Conservation (phyloP, 1,140 invertebrate species). For the Mizuhopecten yessoensis region DNA sequence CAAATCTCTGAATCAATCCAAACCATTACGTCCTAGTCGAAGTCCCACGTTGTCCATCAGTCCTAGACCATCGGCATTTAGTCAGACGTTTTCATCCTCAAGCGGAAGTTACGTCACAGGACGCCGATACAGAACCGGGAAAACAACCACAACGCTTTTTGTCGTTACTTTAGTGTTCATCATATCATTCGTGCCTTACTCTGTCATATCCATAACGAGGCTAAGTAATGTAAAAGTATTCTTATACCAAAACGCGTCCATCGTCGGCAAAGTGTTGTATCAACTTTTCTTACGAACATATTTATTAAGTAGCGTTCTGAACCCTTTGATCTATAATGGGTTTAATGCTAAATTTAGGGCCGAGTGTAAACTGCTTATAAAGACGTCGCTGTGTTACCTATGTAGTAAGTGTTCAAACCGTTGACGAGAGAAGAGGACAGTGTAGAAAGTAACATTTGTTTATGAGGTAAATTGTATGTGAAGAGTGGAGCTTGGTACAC, state of each 20-base stretch:
- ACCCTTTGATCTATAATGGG: not conserved
- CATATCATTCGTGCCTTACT: conserved; percentile 75
- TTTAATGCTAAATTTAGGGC: conserved; percentile 32
- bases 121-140: conserved; percentile 56
- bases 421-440: not conserved
- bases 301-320: not conserved
- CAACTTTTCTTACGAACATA: not conserved
- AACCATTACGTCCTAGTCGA: not conserved
- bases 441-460: not conserved
- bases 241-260: not conserved
- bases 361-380: not conserved
- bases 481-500: not conserved
- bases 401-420: not conserved
- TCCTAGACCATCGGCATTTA: not conserved
- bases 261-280: not conserved
- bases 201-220: conserved; percentile 62
- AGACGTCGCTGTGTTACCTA: not conserved
- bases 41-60: not conserved
- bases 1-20: not conserved
- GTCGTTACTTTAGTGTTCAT: conserved; percentile 74
- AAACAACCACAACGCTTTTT: conserved; percentile 74
- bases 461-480: not conserved
- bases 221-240: not conserved
- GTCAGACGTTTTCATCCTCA: not conserved
- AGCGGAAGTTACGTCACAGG: not conserved